Percentiles rank a stretch among this genome's conserved stretches.
Evolutionary conservation across 1,140 invertebrate species (phyloP).

Genomic region (Drosophila hydei): DNA sequence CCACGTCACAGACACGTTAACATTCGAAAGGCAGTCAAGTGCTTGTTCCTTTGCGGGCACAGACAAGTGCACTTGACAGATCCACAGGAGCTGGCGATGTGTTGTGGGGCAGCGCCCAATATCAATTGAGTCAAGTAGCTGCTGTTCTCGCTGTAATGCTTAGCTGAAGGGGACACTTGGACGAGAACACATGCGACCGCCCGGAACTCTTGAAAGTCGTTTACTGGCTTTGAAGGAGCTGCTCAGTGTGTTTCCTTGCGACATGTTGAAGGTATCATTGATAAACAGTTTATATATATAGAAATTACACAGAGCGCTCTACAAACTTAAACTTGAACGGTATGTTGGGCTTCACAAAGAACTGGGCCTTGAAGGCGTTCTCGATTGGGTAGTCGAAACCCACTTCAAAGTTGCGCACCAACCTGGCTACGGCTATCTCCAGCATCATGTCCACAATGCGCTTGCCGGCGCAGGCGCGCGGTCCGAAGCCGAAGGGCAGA

Average conservation of each 20-base stretch:
- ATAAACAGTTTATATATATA: not conserved
- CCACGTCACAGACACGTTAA: constrained; percentile 29
- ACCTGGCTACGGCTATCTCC: constrained; percentile 86
- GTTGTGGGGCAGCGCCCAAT: constrained; percentile 26
- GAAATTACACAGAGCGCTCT: constrained; percentile 50
- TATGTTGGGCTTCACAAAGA: constrained; percentile 73
- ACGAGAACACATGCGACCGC: constrained; percentile 26
- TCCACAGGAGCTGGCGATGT: constrained; percentile 26
- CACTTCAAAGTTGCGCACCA: constrained; percentile 86
- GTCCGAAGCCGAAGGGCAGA: constrained; percentile 87
- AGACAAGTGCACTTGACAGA: constrained; percentile 37
- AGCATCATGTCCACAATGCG: constrained; percentile 89
- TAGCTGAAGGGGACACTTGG: constrained; percentile 46
- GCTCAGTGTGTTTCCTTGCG: too few species aligned
- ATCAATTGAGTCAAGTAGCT: constrained; percentile 37
- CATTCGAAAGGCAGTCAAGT: constrained; percentile 31
- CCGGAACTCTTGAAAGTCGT: constrained; percentile 44
- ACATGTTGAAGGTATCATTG: constrained; percentile 5
- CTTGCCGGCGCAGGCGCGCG: constrained; percentile 86
- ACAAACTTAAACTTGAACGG: constrained; percentile 78
- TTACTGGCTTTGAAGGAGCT: constrained; percentile 15
- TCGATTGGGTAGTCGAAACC: constrained; percentile 84
- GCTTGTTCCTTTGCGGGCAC: constrained; percentile 29
- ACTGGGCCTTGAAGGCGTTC: constrained; percentile 59
- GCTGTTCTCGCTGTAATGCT: constrained; percentile 37